A percentile compares a stretch with the other conserved stretches of the same genome.
These are phyloP conservation scores for Liolophura sinensis DNA, from an alignment of 1,140 invertebrate genomes.

Conservation along the genomic window DNA sequence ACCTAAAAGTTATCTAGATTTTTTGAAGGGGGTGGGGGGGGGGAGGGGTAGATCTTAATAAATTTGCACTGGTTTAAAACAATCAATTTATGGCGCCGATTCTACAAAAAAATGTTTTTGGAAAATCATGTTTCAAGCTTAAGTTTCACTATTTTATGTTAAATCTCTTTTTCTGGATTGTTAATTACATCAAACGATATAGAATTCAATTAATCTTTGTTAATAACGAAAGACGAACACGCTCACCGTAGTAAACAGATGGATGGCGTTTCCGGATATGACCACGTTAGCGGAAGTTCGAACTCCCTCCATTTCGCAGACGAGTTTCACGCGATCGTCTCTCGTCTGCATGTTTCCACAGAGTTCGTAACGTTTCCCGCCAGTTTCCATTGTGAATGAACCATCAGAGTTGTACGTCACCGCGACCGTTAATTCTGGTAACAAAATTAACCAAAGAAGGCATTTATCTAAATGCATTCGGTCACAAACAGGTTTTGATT, in stretches of 20 bases:
- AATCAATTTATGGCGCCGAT: no score
- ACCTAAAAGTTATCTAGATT: no score
- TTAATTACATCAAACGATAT: no score
- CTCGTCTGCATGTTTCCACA: slow-evolving; percentile 33
- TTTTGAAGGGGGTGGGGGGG: no score
- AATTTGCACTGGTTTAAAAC: no score
- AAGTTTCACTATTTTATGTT: no score
- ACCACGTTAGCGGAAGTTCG: slow-evolving; percentile 53
- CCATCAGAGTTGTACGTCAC: slow-evolving; percentile 28
- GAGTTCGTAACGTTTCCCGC: slow-evolving; percentile 56
- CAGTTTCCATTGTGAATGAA: slow-evolving; percentile 27
- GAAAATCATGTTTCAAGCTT: no score
- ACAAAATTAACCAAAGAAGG: slow-evolving; percentile 17
- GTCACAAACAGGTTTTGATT: no score
- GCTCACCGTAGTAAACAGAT: slow-evolving; percentile 59
- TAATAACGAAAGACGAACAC: not conserved
- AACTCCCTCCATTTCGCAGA: slow-evolving; percentile 51
- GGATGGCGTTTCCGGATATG: slow-evolving; percentile 49
- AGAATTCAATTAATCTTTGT: no score
- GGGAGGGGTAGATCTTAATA: no score
- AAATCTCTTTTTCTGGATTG: not conserved
- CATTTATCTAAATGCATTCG: no score
- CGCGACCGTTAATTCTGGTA: slow-evolving; percentile 37
- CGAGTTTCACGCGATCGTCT: slow-evolving; percentile 39
- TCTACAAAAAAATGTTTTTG: no score